Evolutionary conservation across 1,140 invertebrate species (phyloP).

Genomic region (Drosophila kikkawai): DNA sequence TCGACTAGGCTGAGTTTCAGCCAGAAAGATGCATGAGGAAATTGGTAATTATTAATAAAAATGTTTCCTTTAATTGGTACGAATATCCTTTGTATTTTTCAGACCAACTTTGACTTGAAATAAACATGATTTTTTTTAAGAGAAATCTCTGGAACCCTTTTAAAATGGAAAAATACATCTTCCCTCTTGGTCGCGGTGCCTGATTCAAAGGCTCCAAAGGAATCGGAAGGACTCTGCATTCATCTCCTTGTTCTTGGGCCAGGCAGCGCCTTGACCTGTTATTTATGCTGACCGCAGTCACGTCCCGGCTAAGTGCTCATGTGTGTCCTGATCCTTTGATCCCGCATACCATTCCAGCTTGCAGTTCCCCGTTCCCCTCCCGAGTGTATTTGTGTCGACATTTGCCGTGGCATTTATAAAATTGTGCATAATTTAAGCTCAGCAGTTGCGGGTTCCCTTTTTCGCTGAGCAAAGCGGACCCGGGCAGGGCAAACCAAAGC

Average conservation of each 20-base stretch:
- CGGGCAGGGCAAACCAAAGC: slow-evolving; percentile 22
- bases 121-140: neutral
- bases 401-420: slow-evolving; percentile 60
- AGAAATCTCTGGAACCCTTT: neutral
- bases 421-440: slow-evolving; percentile 67
- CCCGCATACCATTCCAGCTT: neutral
- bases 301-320: slow-evolving; percentile 61
- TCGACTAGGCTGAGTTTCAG: neutral
- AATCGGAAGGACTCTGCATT: slow-evolving; percentile 3
- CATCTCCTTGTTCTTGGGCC: slow-evolving; percentile 22
- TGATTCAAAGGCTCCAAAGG: slow-evolving; percentile 15
- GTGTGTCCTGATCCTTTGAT: slow-evolving; percentile 23
- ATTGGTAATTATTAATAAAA: neutral
- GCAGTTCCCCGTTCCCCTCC: neutral
- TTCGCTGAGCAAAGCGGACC: slow-evolving; percentile 27
- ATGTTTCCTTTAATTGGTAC: too few species aligned
- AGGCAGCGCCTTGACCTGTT: slow-evolving; percentile 51
- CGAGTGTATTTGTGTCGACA: slow-evolving; percentile 43
- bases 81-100: too few species aligned
- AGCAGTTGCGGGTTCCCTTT: slow-evolving; percentile 45
- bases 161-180: neutral
- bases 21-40: neutral
- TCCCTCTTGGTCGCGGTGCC: neutral
- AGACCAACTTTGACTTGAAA: neutral
- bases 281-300: slow-evolving; percentile 61